Evolutionary conservation across 2,113 vertebrate genomes (phyloP).

Genomic region (Tachycineta bicolor): DNA sequence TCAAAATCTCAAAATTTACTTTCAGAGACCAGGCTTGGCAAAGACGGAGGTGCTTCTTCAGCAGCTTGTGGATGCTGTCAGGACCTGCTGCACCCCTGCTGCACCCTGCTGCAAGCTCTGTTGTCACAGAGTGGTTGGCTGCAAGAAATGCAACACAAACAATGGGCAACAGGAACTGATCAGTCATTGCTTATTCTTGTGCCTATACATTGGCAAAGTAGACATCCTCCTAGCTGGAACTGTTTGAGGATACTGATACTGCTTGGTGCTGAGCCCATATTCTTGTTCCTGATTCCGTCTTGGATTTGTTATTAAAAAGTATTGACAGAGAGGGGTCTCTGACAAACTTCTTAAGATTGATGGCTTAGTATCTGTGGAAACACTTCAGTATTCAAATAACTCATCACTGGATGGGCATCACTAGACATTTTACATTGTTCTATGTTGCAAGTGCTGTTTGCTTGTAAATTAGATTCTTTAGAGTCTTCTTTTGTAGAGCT

Average conservation of each 20-base stretch:
- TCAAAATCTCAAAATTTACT: neutral
- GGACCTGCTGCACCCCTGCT: neutral
- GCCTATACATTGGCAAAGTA: neutral
- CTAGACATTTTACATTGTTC: neutral
- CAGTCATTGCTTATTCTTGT: fast-evolving
- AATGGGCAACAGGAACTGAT: neutral
- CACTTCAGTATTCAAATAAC: neutral
- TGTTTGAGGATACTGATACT: neutral
- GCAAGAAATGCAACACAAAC: neutral
- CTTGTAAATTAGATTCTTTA: neutral
- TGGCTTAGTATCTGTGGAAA: neutral
- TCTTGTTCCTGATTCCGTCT: neutral
- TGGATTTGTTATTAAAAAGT: neutral
- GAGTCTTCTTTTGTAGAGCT: neutral
- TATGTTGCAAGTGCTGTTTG: neutral
- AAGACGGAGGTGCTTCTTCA: neutral
- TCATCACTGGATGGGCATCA: neutral
- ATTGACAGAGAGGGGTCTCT: neutral
- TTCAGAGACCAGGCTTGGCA: neutral
- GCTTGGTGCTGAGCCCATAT: neutral
- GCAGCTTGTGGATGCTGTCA: neutral
- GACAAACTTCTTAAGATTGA: neutral
- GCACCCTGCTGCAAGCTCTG: no score
- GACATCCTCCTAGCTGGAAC: neutral
- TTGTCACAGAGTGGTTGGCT: neutral